Base-by-base conservation (phyloP, 2,113 vertebrate genomes). In the Pithys albifrons region DNA sequence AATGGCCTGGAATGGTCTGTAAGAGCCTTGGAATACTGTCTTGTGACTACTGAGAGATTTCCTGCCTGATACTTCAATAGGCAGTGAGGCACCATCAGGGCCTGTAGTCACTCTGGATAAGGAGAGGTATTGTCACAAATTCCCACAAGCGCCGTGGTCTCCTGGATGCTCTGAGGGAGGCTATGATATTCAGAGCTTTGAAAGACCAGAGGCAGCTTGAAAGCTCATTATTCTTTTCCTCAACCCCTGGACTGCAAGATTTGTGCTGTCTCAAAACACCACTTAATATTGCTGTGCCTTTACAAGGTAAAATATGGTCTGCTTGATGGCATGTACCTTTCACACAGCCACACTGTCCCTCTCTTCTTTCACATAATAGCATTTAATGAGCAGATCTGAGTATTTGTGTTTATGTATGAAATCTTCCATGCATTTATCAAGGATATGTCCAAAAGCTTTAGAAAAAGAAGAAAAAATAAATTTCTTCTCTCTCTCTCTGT, bases 241-340 rank as follows among this genome's bases (percentile, higher is more conserved):
- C 57, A 84, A 45, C 3, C 46, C 24, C 52, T 59, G 51, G 39
- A 28, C 59, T 45, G 10, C 33, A 19, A 48, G 19, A 41, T 76
- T 62, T 71, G 48, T 69, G 55, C 39, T 55, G 27, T 59, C 3
- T 4, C 72, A 67, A 83, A 69, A 19, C 46, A 51, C 12, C 12
- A n/a, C 58, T 82, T 67, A 43, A 51, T 69, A 46, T 23, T 64
- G 35, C 33, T 59, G 27, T 86, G 64, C n/a, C 27, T 71, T 59
- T 83, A 8, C 0, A 10, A 91, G 66, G 6, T 15, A 19, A 91
- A 83, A 9, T 7, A 33, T 10, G 28, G 29, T 51, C 51, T 90
- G 29, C 41, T 86, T 0, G 0, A 46, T 0, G 0, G 9, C 39
- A 13, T 1, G 35, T 15, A 16, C 55, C 14, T 80, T 86, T 86